Evolutionary conservation across 1,140 invertebrate species (phyloP).

Genomic region (Papilio aristodemus): DNA sequence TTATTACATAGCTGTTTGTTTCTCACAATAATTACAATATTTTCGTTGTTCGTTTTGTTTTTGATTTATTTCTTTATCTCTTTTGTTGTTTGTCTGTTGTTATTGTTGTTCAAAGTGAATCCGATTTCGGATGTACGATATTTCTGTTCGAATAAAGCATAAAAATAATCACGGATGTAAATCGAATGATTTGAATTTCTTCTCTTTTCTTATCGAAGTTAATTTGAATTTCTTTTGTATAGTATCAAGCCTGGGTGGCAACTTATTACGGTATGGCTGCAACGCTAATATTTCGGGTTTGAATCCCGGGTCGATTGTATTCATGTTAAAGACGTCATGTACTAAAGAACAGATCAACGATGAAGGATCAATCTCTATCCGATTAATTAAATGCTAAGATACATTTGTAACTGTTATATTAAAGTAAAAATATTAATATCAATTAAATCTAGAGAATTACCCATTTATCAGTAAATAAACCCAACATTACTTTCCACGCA

Average conservation of each 20-base stretch:
- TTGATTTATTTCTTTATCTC: conserved; percentile 2
- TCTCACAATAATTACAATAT: background rate
- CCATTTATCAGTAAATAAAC: conserved; percentile 22
- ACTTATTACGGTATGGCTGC: no score
- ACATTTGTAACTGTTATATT: background rate
- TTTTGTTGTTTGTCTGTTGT: background rate
- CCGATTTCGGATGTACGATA: background rate
- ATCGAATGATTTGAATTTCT: background rate
- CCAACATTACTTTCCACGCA: conserved; percentile 14
- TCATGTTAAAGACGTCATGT: no score
- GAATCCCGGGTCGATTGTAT: no score
- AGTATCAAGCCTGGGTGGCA: no score
- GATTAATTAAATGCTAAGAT: background rate
- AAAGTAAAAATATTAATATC: background rate
- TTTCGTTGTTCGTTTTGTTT: conserved; percentile 14
- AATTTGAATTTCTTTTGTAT: background rate
- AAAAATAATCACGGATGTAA: background rate
- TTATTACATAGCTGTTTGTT: conserved; percentile 4
- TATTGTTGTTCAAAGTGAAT: conserved; percentile 6
- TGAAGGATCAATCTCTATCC: background rate
- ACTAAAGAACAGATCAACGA: background rate
- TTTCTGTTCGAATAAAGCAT: background rate
- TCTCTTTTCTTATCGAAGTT: background rate
- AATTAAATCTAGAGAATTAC: background rate
- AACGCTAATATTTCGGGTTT: no score